Conservation (phyloP, 2,888 invertebrate genomes). For the Chromoteleia sp. region DNA sequence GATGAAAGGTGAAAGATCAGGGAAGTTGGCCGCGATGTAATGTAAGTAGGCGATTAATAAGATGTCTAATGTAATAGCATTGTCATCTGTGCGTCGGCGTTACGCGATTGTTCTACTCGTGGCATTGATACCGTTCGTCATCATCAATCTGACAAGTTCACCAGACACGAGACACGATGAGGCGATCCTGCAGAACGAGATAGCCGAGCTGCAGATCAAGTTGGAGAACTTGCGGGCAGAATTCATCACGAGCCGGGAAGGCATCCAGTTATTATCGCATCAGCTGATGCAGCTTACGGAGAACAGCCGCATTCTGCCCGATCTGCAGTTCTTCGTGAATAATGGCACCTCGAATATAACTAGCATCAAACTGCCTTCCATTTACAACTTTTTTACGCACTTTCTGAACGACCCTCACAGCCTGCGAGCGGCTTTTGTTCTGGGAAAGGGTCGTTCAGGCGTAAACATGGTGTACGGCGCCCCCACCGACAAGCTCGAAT, state of each 20-base stretch:
- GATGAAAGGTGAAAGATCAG: neutral
- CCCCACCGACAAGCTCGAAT: slow-evolving; percentile 95
- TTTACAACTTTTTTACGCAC: slow-evolving; percentile 95
- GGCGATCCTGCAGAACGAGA: slow-evolving; percentile 82
- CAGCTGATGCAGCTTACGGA: slow-evolving; percentile 85
- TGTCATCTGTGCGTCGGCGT: slow-evolving; percentile 78
- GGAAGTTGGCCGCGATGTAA: slow-evolving; percentile 67
- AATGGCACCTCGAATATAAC: slow-evolving; percentile 83
- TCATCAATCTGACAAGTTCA: slow-evolving; percentile 78
- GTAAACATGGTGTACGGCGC: slow-evolving; percentile 94
- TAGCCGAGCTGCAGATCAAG: slow-evolving; percentile 92
- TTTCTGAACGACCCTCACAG: slow-evolving; percentile 91
- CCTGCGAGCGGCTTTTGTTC: slow-evolving; percentile 91
- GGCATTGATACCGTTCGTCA: slow-evolving; percentile 79
- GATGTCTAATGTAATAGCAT: slow-evolving; percentile 78
- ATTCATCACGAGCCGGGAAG: slow-evolving; percentile 91
- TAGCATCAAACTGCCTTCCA: slow-evolving; percentile 90
- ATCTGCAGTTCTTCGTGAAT: slow-evolving; percentile 83
- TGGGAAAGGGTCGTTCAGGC: slow-evolving; percentile 90
- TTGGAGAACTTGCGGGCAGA: slow-evolving; percentile 92
- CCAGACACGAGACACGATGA: slow-evolving; percentile 80
- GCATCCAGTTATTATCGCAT: slow-evolving; percentile 89
- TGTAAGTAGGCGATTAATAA: slow-evolving; percentile 71
- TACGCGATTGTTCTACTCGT: slow-evolving; percentile 78
- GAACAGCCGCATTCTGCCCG: slow-evolving; percentile 80